These are phyloP conservation scores for Machimus rusticus DNA, from an alignment of 2,888 invertebrate species.

Conservation along the genomic window DNA sequence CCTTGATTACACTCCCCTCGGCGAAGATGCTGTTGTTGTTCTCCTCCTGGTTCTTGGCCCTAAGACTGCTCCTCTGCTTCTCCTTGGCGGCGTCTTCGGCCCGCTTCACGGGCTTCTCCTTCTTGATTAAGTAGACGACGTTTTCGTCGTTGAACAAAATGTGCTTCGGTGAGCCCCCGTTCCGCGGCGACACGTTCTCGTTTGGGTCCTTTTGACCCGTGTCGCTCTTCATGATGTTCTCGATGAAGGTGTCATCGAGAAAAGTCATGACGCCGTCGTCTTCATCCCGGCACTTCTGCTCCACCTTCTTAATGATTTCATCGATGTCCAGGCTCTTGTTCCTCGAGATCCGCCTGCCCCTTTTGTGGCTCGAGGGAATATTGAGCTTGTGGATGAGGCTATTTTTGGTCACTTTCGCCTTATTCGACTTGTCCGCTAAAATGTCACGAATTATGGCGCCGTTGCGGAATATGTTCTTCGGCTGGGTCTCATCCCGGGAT, in stretches of 20 bases:
- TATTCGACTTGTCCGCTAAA: slow-evolving; percentile 56
- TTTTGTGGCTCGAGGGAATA: slow-evolving; percentile 45
- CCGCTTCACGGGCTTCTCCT: slow-evolving; percentile 58
- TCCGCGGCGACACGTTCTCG: slow-evolving; percentile 2
- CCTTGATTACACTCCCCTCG: slow-evolving; percentile 43
- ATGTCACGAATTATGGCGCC: slow-evolving; percentile 59
- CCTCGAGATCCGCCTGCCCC: slow-evolving; percentile 52
- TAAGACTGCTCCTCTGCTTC: not conserved
- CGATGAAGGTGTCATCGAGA: slow-evolving; percentile 55
- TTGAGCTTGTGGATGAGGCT: slow-evolving; percentile 6
- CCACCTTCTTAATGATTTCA: slow-evolving; percentile 58
- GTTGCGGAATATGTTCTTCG: slow-evolving; percentile 59
- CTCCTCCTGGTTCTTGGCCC: slow-evolving; percentile 38
- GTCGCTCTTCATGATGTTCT: slow-evolving; percentile 51
- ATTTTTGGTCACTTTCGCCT: slow-evolving; percentile 43
- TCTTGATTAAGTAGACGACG: slow-evolving; percentile 61
- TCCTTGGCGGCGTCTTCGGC: not conserved
- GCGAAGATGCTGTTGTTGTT: slow-evolving; percentile 38
- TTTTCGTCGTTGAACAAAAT: slow-evolving; percentile 62
- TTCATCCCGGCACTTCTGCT: slow-evolving; percentile 49
- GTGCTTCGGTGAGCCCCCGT: slow-evolving; percentile 52
- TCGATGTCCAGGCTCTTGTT: slow-evolving; percentile 61
- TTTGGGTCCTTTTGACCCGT: slow-evolving; percentile 9
- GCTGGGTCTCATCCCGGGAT: slow-evolving; percentile 53
- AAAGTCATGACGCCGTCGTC: slow-evolving; percentile 46